These are phyloP conservation scores for Neomorphus geoffroyi DNA, from an alignment of 2,797 vertebrate species.

Conservation along the genomic window DNA sequence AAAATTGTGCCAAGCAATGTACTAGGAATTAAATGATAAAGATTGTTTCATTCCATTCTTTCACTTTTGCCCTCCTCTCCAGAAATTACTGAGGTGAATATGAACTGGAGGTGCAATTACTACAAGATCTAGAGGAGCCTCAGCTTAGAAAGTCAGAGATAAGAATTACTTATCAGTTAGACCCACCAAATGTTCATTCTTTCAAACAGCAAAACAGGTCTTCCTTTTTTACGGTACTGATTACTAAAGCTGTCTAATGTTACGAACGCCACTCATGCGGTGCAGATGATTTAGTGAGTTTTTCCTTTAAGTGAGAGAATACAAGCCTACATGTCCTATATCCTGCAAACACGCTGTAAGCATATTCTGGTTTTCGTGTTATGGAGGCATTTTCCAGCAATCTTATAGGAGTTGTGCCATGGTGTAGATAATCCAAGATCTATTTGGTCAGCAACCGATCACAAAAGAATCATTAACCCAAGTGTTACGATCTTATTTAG, in stretches of 20 bases:
- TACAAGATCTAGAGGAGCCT: not conserved
- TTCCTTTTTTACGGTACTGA: not conserved
- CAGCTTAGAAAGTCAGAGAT: not conserved
- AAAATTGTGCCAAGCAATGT: not conserved
- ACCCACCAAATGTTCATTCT: not conserved
- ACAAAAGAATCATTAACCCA: not conserved
- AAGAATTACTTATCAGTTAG: not conserved
- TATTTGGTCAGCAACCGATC: not conserved
- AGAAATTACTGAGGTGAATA: not conserved
- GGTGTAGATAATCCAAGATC: not conserved
- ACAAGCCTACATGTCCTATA: not conserved
- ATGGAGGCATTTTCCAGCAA: not conserved
- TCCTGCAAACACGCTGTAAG: not conserved
- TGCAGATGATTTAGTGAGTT: not conserved
- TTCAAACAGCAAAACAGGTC: not conserved
- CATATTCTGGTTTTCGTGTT: not conserved
- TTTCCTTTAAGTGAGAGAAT: not conserved
- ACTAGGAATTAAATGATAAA: not conserved
- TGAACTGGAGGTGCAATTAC: not conserved
- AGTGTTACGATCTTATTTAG: not conserved
- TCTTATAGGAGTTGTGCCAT: not conserved
- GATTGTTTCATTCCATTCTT: not conserved
- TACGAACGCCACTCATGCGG: not conserved
- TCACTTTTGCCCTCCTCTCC: not conserved
- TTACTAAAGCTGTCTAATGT: not conserved